Base-by-base conservation (phyloP, 2,113 vertebrate species). In the Trinectes maculatus region DNA sequence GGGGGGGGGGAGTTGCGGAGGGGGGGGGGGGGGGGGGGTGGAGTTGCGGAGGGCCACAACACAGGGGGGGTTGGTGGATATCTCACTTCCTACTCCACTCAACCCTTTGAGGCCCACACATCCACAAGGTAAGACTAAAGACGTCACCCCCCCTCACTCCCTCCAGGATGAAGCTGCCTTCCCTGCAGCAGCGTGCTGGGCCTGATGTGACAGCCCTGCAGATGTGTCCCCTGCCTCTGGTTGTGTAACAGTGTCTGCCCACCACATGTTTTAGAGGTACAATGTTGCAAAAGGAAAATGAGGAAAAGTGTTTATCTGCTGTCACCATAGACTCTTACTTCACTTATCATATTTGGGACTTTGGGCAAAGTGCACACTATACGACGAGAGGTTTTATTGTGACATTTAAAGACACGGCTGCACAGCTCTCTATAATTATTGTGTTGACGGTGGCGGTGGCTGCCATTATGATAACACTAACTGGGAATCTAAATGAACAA, bases 211-310 rank as follows among this genome's bases (percentile, higher is more conserved):
- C 61, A 69, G 48, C 25, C 54, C 58, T 0, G 11, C 48, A 69
- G 46, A 76, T 33, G 53, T 21, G 22, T 43, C 73, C 62, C 34
- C 63, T 8, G 49, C 67, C 61, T 57, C 25, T 26, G 34, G 79
- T 83, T 88, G 84, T 83, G 81, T 82, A 82, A 84, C 15, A 49
- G 49, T 43, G 55, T 71, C 82, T 84, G 79, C 36, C 79, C 48
- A 81, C 81, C 81, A 77, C 87, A 85, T 86, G 88, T 80, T 88
- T 36, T 62, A 31, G 8, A 31, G 16, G 3, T 5, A 55, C 24
- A 16, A 40, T 5, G 13, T 1, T 34, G 12, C 3, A 26, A 33
- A 24, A 39, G 11, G 13, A 19, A 37, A 25, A 44, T 9, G 31
- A 39, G 4, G 1, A 63, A 36, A 2, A 18, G 7, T 42, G 39